These are phyloP conservation scores for Tetanocera ferruginea DNA, from an alignment of 2,888 invertebrate genomes.

Conservation along the genomic window DNA sequence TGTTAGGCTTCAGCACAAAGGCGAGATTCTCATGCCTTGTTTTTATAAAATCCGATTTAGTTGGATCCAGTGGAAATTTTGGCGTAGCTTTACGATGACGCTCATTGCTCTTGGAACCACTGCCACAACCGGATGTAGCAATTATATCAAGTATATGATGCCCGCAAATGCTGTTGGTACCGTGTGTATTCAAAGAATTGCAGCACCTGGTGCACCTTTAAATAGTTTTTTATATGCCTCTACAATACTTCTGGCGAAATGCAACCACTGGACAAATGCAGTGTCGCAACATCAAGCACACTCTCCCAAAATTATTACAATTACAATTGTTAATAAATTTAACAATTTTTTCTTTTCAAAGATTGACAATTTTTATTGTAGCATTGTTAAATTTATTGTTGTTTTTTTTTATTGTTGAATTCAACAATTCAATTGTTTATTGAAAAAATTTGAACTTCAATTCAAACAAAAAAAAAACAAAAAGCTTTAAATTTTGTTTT, in stretches of 20 bases:
- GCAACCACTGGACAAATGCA: not conserved
- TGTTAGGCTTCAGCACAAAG: constrained; percentile 83
- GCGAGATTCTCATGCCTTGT: constrained; percentile 91
- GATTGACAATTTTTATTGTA: too few relatives aligned
- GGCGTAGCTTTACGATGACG: constrained; percentile 86
- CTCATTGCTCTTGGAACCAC: constrained; percentile 70
- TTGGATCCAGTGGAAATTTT: constrained; percentile 92
- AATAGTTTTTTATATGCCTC: constrained; percentile 67
- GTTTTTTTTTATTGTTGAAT: too few relatives aligned
- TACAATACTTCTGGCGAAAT: constrained; percentile 66
- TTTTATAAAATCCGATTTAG: constrained; percentile 94
- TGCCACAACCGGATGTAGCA: constrained; percentile 56
- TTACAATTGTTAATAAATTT: too few relatives aligned
- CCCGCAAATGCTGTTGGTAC: constrained; percentile 99
- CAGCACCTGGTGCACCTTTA: constrained; percentile 55
- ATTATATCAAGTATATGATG: constrained; percentile 88
- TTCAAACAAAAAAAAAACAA: too few relatives aligned
- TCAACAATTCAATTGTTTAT: too few relatives aligned
- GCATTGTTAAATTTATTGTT: too few relatives aligned
- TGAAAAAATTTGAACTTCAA: too few relatives aligned
- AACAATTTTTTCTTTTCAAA: too few relatives aligned
- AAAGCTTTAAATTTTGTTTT: too few relatives aligned
- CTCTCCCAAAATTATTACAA: too few relatives aligned
- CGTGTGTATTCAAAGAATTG: constrained; percentile 87
- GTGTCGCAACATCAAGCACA: not conserved